Evolutionary conservation across 2,113 vertebrate species (phyloP).

Genomic region (Accipiter cooperii): DNA sequence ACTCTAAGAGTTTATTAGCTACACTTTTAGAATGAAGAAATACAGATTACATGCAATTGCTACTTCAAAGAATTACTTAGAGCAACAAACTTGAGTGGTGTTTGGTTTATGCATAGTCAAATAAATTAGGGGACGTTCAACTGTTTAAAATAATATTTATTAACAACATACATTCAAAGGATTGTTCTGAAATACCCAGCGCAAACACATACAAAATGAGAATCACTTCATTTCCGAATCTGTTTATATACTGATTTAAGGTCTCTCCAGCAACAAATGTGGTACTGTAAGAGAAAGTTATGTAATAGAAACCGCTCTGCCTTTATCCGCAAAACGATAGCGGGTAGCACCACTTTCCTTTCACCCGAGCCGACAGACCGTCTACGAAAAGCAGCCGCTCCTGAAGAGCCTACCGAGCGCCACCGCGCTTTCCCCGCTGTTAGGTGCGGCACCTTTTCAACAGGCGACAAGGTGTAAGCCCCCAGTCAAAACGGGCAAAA

Average conservation of each 20-base stretch:
- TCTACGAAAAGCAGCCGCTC: neutral
- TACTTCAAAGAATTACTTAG: neutral
- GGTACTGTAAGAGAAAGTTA: neutral
- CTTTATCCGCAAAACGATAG: neutral
- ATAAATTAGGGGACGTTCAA: neutral
- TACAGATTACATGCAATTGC: neutral
- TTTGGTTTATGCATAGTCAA: neutral
- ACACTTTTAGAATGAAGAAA: neutral
- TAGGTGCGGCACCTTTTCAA: neutral
- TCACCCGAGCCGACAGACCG: neutral
- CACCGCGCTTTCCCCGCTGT: neutral
- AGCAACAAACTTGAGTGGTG: constrained; percentile 25
- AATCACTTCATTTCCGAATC: neutral
- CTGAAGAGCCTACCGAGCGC: neutral
- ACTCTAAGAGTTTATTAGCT: neutral
- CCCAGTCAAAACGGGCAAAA: fast-evolving
- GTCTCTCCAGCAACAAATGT: neutral
- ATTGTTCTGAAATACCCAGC: neutral
- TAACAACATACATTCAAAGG: neutral
- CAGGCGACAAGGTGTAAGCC: fast-evolving
- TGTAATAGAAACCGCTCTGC: neutral
- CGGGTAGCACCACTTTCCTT: neutral
- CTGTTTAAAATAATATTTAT: constrained; percentile 39
- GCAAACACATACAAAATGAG: neutral
- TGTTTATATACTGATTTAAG: neutral